Base-by-base conservation (phyloP, 2,113 vertebrate genomes). In the Anseranas semipalmata region DNA sequence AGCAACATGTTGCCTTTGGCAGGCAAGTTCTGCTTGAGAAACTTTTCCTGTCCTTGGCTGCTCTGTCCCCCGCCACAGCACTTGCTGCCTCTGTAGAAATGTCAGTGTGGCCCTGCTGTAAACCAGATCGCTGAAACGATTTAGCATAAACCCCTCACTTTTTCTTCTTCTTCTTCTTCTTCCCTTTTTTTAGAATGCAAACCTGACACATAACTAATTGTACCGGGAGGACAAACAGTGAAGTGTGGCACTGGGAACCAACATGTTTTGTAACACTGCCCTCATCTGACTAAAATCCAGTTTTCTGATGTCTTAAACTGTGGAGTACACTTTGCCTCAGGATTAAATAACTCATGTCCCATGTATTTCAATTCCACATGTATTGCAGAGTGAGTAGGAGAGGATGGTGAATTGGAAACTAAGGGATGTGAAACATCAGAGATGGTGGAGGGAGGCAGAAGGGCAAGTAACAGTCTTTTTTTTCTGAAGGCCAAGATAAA, bases 191-290 rank as follows among this genome's bases (percentile, higher is more conserved):
- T 32, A 41, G 19, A 76, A 19, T 6, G 19, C 68, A 58, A 84
- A 43, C 30, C 48, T 39, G 33, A 46, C 10, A 27, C 0, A 0
- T 4, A 76, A 39, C 1, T 6, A 10, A 3, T 2, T 59, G 13
- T 30, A 3, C 21, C 1, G 21, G 59, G 56, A 90, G 83, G 72
- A 48, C 9, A 8, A 84, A 41, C 32, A 62, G 65, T 13, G 50
- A 79, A 48, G 17, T 2, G 6, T 12, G 8, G 7, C 28, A 15
- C 37, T 48, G 45, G 53, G 60, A 79, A 30, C 46, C 0, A n/a
- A 87, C 52, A 35, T 9, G 39, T 48, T 95, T 79, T 89, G n/a
- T 75, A 72, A 91, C 77, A 91, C 87, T 93, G 94, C 94, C 95
- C 94, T 89, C 84, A 3, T 55, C 96, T 90, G 96, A 88, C 96